Evolutionary conservation across 2,113 vertebrate genomes (phyloP).

Genomic region (Clarias macrocephalus): DNA sequence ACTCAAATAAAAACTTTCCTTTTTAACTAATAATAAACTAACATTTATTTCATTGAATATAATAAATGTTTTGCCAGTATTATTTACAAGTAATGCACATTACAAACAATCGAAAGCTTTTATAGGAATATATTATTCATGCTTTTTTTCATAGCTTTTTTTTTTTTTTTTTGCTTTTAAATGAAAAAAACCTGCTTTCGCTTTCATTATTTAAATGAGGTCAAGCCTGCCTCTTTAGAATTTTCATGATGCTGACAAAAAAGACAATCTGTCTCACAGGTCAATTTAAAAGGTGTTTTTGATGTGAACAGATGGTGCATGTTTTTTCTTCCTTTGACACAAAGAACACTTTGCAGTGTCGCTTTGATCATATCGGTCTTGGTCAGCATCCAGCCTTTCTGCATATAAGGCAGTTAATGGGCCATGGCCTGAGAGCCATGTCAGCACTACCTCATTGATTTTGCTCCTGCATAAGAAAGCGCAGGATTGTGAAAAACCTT

Average conservation of each 20-base stretch:
- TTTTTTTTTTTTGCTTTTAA: background rate
- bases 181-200: background rate
- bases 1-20: background rate
- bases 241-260: background rate
- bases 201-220: background rate
- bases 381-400: background rate
- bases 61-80: background rate
- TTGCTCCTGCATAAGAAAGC: conserved; percentile 6
- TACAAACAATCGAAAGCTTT: background rate
- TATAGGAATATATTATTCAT: background rate
- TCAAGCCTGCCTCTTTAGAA: background rate
- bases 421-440: conserved; percentile 11
- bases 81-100: background rate
- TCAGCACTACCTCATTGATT: background rate
- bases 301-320: conserved; percentile 28
- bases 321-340: conserved; percentile 13
- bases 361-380: conserved; percentile 25
- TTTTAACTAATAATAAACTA: background rate
- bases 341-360: background rate
- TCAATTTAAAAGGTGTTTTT: conserved; percentile 12
- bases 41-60: background rate
- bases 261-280: background rate
- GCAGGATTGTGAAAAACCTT: background rate
- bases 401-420: background rate
- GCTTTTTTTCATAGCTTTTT: background rate